phyloP scores from a whole-genome alignment of 2,888 invertebrate genomes.

The Oxycera nigricornis region DNA sequence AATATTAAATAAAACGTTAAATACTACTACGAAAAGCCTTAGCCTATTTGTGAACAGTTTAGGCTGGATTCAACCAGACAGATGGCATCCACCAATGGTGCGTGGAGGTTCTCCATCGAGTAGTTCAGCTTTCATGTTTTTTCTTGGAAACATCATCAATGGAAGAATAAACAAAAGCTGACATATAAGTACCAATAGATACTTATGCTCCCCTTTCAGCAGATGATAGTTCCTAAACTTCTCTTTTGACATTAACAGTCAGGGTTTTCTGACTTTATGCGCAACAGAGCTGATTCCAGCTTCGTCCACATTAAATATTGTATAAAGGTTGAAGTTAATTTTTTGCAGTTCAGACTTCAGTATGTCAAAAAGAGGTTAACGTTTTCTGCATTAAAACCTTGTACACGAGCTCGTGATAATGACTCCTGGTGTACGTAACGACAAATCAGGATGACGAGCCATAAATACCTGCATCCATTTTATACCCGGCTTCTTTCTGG shows the following conservation, averaged over 20 bases:
- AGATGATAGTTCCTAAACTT: neutral
- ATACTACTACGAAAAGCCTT: slow-evolving; percentile 50
- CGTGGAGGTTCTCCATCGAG: slow-evolving; percentile 54
- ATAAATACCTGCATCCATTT: too few species aligned
- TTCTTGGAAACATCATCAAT: slow-evolving; percentile 53
- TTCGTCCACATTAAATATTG: neutral
- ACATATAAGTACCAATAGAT: slow-evolving; percentile 52
- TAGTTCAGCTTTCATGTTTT: slow-evolving; percentile 51
- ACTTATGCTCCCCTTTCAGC: slow-evolving; percentile 50
- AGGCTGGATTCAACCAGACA: slow-evolving; percentile 54
- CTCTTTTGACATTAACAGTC: neutral
- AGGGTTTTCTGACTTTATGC: neutral
- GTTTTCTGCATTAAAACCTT: neutral
- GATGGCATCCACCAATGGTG: slow-evolving; percentile 50
- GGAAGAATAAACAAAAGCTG: slow-evolving; percentile 52
- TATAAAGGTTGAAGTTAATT: neutral
- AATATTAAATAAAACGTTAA: too few species aligned
- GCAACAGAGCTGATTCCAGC: neutral
- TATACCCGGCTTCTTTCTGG: neutral
- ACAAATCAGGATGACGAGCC: neutral
- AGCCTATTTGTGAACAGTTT: slow-evolving; percentile 54
- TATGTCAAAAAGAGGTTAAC: neutral
- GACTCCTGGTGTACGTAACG: too few species aligned
- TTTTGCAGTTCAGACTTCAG: neutral
- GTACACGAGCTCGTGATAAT: neutral